These are phyloP conservation scores for Beris morrisii DNA, from an alignment of 2,888 invertebrate genomes.

Conservation along the genomic window DNA sequence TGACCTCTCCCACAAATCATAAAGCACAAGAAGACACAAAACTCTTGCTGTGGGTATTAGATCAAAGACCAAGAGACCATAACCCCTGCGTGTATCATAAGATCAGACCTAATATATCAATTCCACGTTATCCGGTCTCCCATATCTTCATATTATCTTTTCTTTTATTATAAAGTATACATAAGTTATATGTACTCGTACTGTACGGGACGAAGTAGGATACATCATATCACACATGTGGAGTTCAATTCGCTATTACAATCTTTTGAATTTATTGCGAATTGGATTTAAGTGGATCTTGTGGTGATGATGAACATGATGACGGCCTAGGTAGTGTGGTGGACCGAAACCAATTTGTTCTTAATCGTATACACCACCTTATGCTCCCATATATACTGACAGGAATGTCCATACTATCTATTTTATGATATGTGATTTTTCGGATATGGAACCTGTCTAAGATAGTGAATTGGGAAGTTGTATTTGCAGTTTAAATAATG, in stretches of 20 bases:
- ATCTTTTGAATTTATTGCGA: conserved; percentile 37
- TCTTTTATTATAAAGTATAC: conserved; percentile 24
- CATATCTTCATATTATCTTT: conserved; percentile 37
- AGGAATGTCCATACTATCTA: too few relatives aligned
- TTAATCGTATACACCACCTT: too few relatives aligned
- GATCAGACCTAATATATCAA: conserved; percentile 40
- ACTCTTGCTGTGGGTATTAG: conserved; percentile 37
- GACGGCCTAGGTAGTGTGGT: not conserved
- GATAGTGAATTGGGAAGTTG: too few relatives aligned
- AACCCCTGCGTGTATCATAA: conserved; percentile 37
- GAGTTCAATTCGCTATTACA: conserved; percentile 35
- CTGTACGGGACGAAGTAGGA: not conserved
- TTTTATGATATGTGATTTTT: too few relatives aligned
- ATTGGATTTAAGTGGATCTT: conserved; percentile 34
- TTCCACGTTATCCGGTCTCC: conserved; percentile 37
- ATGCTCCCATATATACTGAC: too few relatives aligned
- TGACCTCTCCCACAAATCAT: conserved; percentile 41
- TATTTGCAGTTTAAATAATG: too few relatives aligned
- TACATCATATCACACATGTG: conserved; percentile 31
- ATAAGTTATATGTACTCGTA: conserved; percentile 8
- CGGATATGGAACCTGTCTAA: too few relatives aligned
- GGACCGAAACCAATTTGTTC: conserved; percentile 4
- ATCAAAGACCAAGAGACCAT: conserved; percentile 38
- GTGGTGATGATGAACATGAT: conserved; percentile 18
- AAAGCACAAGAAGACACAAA: conserved; percentile 30